phyloP scores from a whole-genome alignment of 1,140 invertebrate species.

The Drosophila bocki region DNA sequence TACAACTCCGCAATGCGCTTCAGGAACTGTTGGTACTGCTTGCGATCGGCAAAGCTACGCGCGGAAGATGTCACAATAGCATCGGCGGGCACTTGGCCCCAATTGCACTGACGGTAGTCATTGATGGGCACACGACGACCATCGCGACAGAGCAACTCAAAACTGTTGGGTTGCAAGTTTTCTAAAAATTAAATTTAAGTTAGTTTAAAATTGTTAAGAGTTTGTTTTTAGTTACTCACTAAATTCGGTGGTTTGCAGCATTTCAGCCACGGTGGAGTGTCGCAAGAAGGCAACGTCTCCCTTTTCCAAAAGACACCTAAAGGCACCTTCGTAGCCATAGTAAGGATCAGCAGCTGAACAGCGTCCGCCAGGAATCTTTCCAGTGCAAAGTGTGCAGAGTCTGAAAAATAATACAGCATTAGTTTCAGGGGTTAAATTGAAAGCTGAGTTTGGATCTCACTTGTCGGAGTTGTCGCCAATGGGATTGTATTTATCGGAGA shows the following conservation, averaged over 20 bases:
- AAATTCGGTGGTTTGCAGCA: constrained; percentile 87
- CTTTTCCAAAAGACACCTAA: constrained; percentile 93
- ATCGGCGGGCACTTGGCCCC: constrained; percentile 94
- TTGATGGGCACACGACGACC: constrained; percentile 89
- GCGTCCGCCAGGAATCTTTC: constrained; percentile 90
- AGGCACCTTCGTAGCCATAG: constrained; percentile 95
- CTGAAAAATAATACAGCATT: constrained; percentile 30
- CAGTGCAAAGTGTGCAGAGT: constrained; percentile 94
- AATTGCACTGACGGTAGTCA: constrained; percentile 93
- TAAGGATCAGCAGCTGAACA: constrained; percentile 96
- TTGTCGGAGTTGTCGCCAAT: constrained; percentile 92
- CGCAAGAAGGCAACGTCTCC: constrained; percentile 97
- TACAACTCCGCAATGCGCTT: constrained; percentile 86
- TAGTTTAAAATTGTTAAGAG: background rate
- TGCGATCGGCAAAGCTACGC: constrained; percentile 87
- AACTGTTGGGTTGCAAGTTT: constrained; percentile 88
- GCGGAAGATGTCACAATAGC: constrained; percentile 95
- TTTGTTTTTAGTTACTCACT: constrained; percentile 83
- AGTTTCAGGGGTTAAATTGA: background rate
- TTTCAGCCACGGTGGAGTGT: constrained; percentile 93
- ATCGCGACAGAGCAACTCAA: constrained; percentile 95
- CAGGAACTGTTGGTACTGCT: constrained; percentile 88
- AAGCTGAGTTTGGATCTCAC: constrained; percentile 61
- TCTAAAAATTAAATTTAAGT: constrained; percentile 66
- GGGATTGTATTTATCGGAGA: constrained; percentile 97